Evolutionary conservation across 2,113 vertebrate species (phyloP).

Genomic region (Tympanuchus pallidicinctus): DNA sequence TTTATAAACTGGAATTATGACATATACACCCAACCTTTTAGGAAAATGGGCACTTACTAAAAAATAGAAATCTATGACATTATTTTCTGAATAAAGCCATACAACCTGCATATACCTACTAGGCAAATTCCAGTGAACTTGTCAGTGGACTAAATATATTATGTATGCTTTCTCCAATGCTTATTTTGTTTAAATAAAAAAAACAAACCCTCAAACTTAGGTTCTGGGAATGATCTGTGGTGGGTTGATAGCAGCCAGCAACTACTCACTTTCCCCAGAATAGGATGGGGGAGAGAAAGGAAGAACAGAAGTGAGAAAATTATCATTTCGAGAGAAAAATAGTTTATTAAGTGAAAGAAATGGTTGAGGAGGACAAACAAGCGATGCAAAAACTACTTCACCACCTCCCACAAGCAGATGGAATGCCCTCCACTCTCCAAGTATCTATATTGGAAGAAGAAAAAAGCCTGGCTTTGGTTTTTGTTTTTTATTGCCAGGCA

Average conservation of each 20-base stretch:
- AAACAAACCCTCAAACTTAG: not conserved
- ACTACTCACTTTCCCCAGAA: not conserved
- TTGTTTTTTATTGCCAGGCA: not conserved
- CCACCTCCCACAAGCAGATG: not conserved
- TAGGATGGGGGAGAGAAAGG: not conserved
- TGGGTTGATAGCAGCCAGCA: not conserved
- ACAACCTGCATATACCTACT: not conserved
- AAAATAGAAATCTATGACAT: not conserved
- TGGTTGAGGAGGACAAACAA: not conserved
- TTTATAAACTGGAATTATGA: not conserved
- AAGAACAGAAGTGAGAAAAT: not conserved
- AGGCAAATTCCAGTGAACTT: not conserved
- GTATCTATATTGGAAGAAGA: not conserved
- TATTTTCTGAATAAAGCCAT: not conserved
- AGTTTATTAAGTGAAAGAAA: not conserved
- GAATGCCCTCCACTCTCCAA: not conserved
- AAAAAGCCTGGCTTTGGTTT: fast-evolving
- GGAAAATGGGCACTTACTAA: not conserved
- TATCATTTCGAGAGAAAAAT: not conserved
- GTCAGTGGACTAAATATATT: not conserved
- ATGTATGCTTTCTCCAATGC: fast-evolving
- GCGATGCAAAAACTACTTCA: not conserved
- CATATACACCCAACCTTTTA: not conserved
- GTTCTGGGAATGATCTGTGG: not conserved
- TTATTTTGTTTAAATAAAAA: not conserved